Percentiles rank a stretch among this genome's conserved stretches.
These are phyloP conservation scores for Metopolophium dirhodum DNA, from an alignment of 1,140 invertebrate genomes.

Conservation along the genomic window DNA sequence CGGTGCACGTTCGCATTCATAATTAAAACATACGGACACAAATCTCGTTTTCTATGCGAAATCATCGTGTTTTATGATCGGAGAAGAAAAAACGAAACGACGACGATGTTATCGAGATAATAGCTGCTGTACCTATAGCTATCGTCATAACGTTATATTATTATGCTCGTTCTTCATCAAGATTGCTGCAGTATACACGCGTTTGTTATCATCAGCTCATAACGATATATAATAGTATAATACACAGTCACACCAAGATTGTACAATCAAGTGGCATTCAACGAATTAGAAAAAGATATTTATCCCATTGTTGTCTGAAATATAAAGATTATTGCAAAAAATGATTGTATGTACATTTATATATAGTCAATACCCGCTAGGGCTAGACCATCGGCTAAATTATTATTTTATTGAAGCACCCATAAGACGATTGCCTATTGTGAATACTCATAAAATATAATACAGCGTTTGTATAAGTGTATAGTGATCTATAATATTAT, in stretches of 20 bases:
- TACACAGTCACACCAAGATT: neutral
- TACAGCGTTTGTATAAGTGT: neutral
- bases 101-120: neutral
- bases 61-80: slow-evolving; percentile 22
- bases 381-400: neutral
- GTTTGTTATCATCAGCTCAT: slow-evolving; percentile 9
- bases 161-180: neutral
- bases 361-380: neutral
- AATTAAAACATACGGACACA: neutral
- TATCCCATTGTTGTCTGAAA: slow-evolving; percentile 4
- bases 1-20: neutral
- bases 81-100: neutral
- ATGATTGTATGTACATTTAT: neutral
- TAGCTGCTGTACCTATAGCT: neutral
- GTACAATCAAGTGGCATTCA: neutral
- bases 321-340: neutral
- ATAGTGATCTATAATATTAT: neutral
- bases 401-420: neutral
- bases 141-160: neutral
- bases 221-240: neutral
- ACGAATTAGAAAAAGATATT: neutral
- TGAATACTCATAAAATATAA: neutral
- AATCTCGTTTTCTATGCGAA: neutral
- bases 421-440: neutral
- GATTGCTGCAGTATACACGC: neutral